These are phyloP conservation scores for Echiichthys vipera DNA, from an alignment of 2,797 vertebrate genomes.

Conservation along the genomic window DNA sequence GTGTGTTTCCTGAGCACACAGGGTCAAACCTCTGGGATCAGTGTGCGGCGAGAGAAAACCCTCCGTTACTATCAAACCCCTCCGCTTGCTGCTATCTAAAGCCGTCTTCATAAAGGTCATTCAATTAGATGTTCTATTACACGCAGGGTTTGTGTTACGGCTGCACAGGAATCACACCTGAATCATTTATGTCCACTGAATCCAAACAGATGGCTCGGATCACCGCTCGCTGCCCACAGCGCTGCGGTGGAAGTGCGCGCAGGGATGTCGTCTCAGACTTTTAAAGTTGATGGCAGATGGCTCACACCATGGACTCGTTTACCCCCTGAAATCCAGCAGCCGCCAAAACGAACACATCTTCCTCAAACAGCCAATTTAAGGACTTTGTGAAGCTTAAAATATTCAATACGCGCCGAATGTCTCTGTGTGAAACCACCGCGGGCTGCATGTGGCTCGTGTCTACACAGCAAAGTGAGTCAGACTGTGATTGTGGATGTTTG, in stretches of 20 bases:
- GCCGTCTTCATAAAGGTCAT: too few relatives aligned
- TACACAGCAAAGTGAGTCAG: constrained; percentile 15
- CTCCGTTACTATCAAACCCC: too few relatives aligned
- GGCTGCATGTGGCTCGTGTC: constrained; percentile 29
- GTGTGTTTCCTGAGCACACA: too few relatives aligned
- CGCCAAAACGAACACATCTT: neutral
- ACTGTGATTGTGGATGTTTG: constrained; percentile 16
- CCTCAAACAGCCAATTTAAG: constrained; percentile 33
- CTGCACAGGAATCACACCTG: constrained; percentile 20
- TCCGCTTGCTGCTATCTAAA: too few relatives aligned
- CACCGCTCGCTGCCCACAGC: neutral
- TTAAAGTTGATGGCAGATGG: constrained; percentile 11
- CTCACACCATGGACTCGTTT: constrained; percentile 8
- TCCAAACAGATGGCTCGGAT: neutral
- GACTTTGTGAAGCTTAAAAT: constrained; percentile 43
- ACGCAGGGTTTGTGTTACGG: constrained; percentile 1
- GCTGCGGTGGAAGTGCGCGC: neutral
- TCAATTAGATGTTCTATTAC: neutral
- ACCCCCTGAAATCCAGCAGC: neutral
- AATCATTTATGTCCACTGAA: constrained; percentile 8
- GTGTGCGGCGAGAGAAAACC: too few relatives aligned
- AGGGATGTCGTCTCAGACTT: neutral
- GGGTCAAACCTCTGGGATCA: too few relatives aligned
- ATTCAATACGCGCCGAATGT: neutral
- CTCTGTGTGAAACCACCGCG: constrained; percentile 14